Conservation (phyloP, 2,113 vertebrate genomes). For the Microcebus ravelobensis region DNA sequence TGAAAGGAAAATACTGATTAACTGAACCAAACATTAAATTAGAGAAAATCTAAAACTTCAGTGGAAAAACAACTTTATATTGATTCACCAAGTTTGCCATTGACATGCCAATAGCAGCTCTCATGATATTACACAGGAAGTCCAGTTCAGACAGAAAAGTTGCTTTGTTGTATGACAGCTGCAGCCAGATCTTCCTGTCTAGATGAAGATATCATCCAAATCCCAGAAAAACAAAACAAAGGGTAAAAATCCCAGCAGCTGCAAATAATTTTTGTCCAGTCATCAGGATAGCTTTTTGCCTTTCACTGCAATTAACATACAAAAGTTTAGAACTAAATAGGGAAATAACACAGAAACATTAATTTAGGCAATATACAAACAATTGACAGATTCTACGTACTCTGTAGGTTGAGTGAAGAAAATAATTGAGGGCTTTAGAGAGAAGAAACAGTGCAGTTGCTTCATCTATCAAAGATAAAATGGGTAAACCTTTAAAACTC, state of each 20-base stretch:
- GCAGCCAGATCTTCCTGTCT: conserved; percentile 56
- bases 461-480: conserved; percentile 17
- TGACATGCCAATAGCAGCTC: not conserved
- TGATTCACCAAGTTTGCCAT: conserved; percentile 43
- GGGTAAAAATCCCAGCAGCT: conserved; percentile 39
- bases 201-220: conserved; percentile 59
- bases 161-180: not conserved
- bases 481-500: not conserved
- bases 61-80: conserved; percentile 54
- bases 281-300: conserved; percentile 37
- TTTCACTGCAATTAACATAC: conserved; percentile 6
- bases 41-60: conserved; percentile 25
- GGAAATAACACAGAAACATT: conserved; percentile 3
- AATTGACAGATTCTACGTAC: not conserved
- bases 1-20: conserved; percentile 33
- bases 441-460: not conserved
- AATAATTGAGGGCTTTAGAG: not conserved
- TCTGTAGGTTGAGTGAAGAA: not conserved
- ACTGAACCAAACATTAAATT: not conserved
- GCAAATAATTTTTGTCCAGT: conserved; percentile 57
- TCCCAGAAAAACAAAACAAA: conserved; percentile 46
- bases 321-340: conserved; percentile 3
- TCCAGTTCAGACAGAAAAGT: not conserved
- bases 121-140: conserved; percentile 51
- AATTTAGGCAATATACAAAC: not conserved